Evolutionary conservation across 2,888 invertebrate species (phyloP).

Genomic region (Mayetiola destructor): DNA sequence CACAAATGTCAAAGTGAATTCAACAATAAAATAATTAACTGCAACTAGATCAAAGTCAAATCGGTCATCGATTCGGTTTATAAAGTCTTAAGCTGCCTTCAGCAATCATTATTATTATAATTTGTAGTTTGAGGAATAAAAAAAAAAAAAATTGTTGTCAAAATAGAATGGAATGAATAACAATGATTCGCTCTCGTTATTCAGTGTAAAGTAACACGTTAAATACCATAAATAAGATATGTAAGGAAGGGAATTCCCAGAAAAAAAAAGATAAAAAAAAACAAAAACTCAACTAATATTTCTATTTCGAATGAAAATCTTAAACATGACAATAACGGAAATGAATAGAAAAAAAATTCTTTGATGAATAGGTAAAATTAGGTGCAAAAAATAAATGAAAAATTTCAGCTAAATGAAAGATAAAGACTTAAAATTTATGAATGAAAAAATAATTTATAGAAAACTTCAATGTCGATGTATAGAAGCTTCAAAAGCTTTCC

Average conservation of each 20-base stretch:
- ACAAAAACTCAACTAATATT: not conserved
- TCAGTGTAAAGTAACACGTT: too few species aligned
- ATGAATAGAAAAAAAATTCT: too few species aligned
- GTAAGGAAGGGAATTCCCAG: not conserved
- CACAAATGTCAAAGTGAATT: too few species aligned
- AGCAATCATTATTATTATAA: too few species aligned
- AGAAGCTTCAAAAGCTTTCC: not conserved
- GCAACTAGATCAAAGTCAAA: too few species aligned
- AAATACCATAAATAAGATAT: too few species aligned
- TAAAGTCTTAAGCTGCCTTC: too few species aligned
- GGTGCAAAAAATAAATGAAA: not conserved
- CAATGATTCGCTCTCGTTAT: not conserved
- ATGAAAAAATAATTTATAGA: not conserved
- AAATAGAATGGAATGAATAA: not conserved
- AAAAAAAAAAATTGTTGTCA: not conserved
- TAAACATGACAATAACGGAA: constrained; percentile 12
- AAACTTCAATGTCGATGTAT: not conserved
- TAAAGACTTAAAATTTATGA: not conserved
- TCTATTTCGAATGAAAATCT: not conserved
- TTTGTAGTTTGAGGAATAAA: too few species aligned
- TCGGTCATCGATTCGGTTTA: too few species aligned
- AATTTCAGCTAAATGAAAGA: not conserved
- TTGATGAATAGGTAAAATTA: too few species aligned
- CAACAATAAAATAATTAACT: too few species aligned
- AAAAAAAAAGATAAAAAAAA: not conserved